Evolutionary conservation across 2,888 invertebrate species (phyloP).

Genomic region (Calephelis perditalis): DNA sequence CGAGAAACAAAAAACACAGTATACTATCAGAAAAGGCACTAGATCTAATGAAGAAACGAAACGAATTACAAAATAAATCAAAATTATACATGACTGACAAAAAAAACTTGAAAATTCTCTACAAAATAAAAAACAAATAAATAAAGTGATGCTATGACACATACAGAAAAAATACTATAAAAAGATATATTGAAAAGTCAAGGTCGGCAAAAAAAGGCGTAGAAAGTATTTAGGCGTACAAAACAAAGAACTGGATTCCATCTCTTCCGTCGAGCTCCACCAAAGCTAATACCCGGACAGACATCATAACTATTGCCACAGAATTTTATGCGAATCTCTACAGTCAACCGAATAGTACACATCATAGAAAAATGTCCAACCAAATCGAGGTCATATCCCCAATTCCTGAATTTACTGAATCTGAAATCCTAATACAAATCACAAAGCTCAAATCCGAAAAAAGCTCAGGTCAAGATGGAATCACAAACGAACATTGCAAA

Average conservation of each 20-base stretch:
- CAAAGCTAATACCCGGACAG: conserved; percentile 19
- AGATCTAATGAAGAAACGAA: conserved; percentile 27
- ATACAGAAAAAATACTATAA: conserved; percentile 23
- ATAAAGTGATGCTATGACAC: conserved; percentile 23
- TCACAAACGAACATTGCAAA: not conserved
- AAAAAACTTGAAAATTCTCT: conserved; percentile 24
- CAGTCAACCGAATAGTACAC: not conserved
- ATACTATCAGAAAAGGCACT: conserved; percentile 23
- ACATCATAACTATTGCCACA: conserved; percentile 26
- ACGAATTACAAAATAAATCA: conserved; percentile 24
- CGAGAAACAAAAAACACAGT: conserved; percentile 15
- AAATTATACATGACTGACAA: conserved; percentile 22
- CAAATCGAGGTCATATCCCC: not conserved
- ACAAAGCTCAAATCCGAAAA: not conserved
- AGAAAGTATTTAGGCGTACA: conserved; percentile 22
- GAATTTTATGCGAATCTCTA: conserved; percentile 23
- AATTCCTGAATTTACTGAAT: not conserved
- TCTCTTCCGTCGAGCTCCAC: conserved; percentile 17
- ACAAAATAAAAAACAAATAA: conserved; percentile 28
- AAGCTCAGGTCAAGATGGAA: not conserved
- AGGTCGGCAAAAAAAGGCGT: conserved; percentile 25
- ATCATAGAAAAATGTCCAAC: not conserved
- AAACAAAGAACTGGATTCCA: conserved; percentile 22
- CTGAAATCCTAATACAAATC: not conserved
- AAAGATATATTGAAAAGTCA: conserved; percentile 21